Percentiles rank a stretch among this genome's conserved stretches.
phyloP scores from a whole-genome alignment of 2,113 vertebrate genomes.

The Psilopogon haemacephalus region DNA sequence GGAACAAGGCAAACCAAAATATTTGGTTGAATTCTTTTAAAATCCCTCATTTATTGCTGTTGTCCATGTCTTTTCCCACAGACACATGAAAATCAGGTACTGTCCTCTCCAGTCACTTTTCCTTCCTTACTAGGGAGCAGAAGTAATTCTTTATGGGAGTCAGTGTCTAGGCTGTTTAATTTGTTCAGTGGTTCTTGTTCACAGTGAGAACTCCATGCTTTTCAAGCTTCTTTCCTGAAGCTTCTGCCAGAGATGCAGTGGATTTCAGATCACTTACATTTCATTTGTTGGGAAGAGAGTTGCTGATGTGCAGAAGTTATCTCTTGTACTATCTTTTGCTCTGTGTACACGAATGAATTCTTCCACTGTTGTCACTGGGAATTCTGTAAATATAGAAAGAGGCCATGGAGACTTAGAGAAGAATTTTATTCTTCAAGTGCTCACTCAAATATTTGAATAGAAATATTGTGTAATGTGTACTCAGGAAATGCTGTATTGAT shows the following conservation, averaged over 20 bases:
- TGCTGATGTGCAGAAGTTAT: neutral
- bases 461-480: neutral
- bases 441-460: conserved; percentile 5
- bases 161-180: neutral
- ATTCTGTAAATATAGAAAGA: neutral
- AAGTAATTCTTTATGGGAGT: neutral
- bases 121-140: neutral
- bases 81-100: neutral
- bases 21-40: neutral
- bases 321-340: neutral
- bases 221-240: neutral
- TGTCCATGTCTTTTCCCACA: neutral
- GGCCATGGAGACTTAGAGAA: neutral
- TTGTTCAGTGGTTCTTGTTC: neutral
- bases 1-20: neutral
- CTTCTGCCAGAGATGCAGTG: neutral
- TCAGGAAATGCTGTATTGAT: conserved; percentile 29
- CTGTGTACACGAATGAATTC: neutral
- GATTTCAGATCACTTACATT: neutral
- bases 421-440: neutral
- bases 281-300: neutral
- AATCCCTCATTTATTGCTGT: neutral
- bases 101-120: neutral
- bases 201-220: neutral
- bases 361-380: neutral